These are phyloP conservation scores for pig (Sus scrofa) DNA, from an alignment of 2,113 vertebrate genomes.

Conservation along the genomic window DNA sequence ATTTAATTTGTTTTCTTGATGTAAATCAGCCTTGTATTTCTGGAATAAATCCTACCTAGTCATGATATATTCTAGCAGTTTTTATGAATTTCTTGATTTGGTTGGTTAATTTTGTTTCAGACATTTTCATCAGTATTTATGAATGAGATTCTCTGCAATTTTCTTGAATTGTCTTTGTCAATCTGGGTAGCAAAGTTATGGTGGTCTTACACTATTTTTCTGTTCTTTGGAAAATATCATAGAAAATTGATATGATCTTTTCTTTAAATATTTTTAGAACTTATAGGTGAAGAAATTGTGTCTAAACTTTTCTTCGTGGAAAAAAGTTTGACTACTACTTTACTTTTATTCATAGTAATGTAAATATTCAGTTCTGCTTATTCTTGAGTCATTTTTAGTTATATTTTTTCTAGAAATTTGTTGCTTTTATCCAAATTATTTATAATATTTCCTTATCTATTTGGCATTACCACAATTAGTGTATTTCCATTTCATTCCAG, in stretches of 20 bases:
- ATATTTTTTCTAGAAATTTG: slow-evolving; percentile 1
- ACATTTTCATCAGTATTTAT: neutral
- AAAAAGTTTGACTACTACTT: neutral
- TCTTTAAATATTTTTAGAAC: neutral
- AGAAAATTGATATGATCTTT: slow-evolving; percentile 20
- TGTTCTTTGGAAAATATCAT: neutral
- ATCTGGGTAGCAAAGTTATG: neutral
- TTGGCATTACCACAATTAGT: neutral
- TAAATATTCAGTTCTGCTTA: neutral
- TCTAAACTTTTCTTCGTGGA: neutral
- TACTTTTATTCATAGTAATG: neutral
- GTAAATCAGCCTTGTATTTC: slow-evolving; percentile 55
- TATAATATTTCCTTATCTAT: neutral
- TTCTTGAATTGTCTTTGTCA: slow-evolving; percentile 23
- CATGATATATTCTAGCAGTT: slow-evolving; percentile 10
- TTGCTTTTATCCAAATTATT: neutral
- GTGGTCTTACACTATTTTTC: neutral
- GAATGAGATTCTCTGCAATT: slow-evolving; percentile 22
- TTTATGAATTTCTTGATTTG: slow-evolving; percentile 55
- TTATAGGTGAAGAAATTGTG: neutral
- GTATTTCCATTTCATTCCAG: neutral
- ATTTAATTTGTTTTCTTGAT: slow-evolving; percentile 33
- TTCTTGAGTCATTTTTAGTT: neutral
- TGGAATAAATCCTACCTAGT: slow-evolving; percentile 16
- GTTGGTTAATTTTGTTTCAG: slow-evolving; percentile 50